phyloP scores from a whole-genome alignment of 2,113 vertebrate genomes.

The Vicugna pacos region DNA sequence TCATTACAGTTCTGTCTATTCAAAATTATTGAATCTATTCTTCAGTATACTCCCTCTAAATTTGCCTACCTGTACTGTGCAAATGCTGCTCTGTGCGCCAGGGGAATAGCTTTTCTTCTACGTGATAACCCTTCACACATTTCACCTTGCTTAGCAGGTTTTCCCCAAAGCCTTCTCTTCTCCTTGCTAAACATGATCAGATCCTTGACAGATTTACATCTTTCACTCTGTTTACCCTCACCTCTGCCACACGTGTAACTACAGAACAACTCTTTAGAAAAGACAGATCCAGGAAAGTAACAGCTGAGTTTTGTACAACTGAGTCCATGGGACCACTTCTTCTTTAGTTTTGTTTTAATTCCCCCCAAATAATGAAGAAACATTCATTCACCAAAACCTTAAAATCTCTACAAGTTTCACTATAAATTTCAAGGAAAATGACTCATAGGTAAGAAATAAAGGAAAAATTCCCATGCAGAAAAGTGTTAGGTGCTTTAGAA shows the following conservation, averaged over 20 bases:
- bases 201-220: no score
- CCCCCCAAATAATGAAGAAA: background rate
- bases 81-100: rapidly evolving
- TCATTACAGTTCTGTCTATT: background rate
- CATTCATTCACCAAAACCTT: background rate
- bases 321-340: background rate
- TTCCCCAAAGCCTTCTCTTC: background rate
- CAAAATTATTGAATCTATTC: background rate
- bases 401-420: background rate
- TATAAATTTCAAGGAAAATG: background rate
- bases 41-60: background rate
- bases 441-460: background rate
- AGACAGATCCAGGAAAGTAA: background rate
- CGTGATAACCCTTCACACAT: rapidly evolving
- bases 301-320: background rate
- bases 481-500: background rate
- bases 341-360: background rate
- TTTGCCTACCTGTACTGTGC: background rate
- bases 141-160: background rate
- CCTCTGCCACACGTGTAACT: background rate
- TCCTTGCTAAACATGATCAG: background rate
- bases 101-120: background rate
- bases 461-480: background rate
- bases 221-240: background rate
- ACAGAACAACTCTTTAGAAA: background rate